These are phyloP conservation scores for Vidua chalybeata DNA, from an alignment of 2,113 vertebrate species.

Conservation along the genomic window DNA sequence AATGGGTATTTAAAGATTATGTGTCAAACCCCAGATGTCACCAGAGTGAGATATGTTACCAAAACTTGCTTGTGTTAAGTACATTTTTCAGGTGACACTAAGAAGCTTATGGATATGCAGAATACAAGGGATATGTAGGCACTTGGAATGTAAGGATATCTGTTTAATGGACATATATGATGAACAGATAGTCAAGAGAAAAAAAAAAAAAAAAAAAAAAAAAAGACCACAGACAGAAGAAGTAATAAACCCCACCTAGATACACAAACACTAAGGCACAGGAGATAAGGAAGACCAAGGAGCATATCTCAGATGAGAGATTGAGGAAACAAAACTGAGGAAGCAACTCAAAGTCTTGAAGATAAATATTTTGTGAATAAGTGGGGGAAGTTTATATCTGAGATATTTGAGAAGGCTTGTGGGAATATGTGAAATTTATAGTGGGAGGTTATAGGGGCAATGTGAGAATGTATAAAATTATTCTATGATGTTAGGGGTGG, in stretches of 20 bases:
- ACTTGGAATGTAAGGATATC: not conserved
- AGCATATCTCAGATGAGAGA: not conserved
- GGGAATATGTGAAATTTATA: not conserved
- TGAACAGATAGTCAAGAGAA: not conserved
- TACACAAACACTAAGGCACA: not conserved
- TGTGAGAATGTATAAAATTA: not conserved
- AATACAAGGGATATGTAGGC: not conserved
- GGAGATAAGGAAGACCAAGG: not conserved
- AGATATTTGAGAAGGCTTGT: not conserved
- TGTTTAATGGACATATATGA: not conserved
- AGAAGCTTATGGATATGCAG: not conserved
- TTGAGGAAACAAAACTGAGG: not conserved
- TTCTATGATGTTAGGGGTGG: not conserved
- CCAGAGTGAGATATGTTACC: not conserved
- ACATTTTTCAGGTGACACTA: not conserved
- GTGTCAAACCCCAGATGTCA: not conserved
- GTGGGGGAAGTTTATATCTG: not conserved
- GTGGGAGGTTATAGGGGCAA: not conserved
- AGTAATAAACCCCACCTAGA: not conserved
- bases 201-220: not conserved
- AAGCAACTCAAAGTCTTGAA: not conserved
- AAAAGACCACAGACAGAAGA: not conserved
- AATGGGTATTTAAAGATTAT: not conserved
- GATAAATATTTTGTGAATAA: not conserved
- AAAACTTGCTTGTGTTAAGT: not conserved